phyloP scores from a whole-genome alignment of 2,888 invertebrate species.

The Ashinkailepas kermadecensis region DNA sequence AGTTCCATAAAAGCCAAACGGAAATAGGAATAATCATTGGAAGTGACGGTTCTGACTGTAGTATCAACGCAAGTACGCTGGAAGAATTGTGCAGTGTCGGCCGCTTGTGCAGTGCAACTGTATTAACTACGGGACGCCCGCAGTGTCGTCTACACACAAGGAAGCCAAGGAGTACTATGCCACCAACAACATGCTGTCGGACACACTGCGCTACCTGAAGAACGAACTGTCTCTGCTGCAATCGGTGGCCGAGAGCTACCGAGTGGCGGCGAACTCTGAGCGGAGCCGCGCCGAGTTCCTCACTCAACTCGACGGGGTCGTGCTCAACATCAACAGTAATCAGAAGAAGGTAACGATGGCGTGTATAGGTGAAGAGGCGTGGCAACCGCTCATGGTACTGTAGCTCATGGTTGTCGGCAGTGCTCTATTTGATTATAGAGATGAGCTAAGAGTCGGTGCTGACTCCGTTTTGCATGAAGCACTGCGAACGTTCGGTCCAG shows the following conservation, averaged over 20 bases:
- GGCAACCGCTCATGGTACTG: not conserved
- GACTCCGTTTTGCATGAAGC: too few relatives aligned
- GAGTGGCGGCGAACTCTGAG: not conserved
- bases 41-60: too few relatives aligned
- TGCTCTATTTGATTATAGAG: too few relatives aligned
- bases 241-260: constrained; percentile 20
- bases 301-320: not conserved
- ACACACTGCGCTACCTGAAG: constrained; percentile 19
- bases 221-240: constrained; percentile 24
- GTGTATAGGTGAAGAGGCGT: not conserved
- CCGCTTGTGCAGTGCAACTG: too few relatives aligned
- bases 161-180: constrained; percentile 23
- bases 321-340: not conserved
- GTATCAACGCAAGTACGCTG: too few relatives aligned
- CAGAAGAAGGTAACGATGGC: not conserved
- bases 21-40: too few relatives aligned
- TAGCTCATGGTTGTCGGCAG: too few relatives aligned
- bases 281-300: not conserved
- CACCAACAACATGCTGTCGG: constrained; percentile 6
- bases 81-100: too few relatives aligned
- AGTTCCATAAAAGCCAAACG: too few relatives aligned
- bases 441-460: too few relatives aligned
- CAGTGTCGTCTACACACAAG: constrained; percentile 22
- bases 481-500: too few relatives aligned
- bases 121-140: too few relatives aligned